These are phyloP conservation scores for Sturnira hondurensis DNA, from an alignment of 2,113 vertebrate species.

Conservation along the genomic window DNA sequence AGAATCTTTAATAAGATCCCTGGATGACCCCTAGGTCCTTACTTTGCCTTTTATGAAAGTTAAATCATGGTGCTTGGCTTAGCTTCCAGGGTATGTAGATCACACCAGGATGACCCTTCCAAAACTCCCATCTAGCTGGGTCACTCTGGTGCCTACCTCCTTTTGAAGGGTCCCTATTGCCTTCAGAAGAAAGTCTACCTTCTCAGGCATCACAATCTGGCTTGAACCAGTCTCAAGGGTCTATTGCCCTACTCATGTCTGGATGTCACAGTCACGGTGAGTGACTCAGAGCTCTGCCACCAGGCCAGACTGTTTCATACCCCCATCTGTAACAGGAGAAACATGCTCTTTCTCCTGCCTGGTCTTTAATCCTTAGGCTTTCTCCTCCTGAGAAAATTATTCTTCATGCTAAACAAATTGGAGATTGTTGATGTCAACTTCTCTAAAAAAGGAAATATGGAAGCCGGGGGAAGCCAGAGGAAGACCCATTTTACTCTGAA, in stretches of 20 bases:
- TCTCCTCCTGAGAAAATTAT: neutral
- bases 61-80: neutral
- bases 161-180: neutral
- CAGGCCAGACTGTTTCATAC: neutral
- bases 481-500: neutral
- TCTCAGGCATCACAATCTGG: neutral
- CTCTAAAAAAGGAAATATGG: neutral
- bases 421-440: neutral
- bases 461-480: neutral
- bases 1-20: neutral
- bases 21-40: neutral
- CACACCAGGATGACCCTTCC: neutral
- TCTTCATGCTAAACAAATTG: slow-evolving; percentile 23
- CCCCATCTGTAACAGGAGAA: too few relatives aligned
- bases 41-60: neutral
- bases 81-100: neutral
- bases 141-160: neutral
- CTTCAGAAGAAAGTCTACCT: neutral
- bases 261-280: neutral
- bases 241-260: too few relatives aligned
- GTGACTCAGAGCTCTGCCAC: too few relatives aligned
- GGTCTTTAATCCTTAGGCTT: neutral
- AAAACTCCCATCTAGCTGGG: neutral
- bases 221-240: neutral
- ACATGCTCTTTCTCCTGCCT: neutral